Conservation (phyloP, 2,888 invertebrate genomes). For the Panopea generosa region DNA sequence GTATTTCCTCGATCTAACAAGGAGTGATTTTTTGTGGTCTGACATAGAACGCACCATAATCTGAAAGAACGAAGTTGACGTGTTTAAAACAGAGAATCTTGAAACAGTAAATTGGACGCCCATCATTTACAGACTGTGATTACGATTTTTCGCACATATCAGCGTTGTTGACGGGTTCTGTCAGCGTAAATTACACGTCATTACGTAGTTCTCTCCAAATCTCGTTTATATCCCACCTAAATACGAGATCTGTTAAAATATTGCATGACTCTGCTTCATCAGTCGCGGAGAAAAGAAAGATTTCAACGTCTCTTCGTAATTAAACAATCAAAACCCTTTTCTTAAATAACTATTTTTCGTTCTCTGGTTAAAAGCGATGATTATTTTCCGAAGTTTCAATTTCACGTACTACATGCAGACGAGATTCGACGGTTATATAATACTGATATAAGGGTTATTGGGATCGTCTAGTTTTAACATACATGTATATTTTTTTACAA, state of each 20-base stretch:
- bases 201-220: neutral
- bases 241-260: slow-evolving; percentile 4
- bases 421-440: too few species aligned
- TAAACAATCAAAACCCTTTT: slow-evolving; percentile 1
- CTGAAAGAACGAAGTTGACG: too few species aligned
- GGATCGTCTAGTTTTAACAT: too few species aligned
- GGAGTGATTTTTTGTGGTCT: too few species aligned
- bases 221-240: slow-evolving; percentile 4
- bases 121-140: neutral
- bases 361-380: too few species aligned
- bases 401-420: too few species aligned
- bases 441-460: too few species aligned
- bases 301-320: slow-evolving; percentile 5
- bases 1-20: too few species aligned
- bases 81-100: neutral
- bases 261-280: neutral
- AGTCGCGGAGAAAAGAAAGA: neutral
- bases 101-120: neutral
- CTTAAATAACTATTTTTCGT: neutral
- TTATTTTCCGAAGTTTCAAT: too few species aligned
- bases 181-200: slow-evolving; percentile 12
- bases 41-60: too few species aligned
- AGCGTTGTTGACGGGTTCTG: slow-evolving; percentile 11
- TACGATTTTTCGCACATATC: neutral
- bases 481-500: too few species aligned